phyloP scores from a whole-genome alignment of 2,113 vertebrate genomes.

The Gymnocephalus cernua region DNA sequence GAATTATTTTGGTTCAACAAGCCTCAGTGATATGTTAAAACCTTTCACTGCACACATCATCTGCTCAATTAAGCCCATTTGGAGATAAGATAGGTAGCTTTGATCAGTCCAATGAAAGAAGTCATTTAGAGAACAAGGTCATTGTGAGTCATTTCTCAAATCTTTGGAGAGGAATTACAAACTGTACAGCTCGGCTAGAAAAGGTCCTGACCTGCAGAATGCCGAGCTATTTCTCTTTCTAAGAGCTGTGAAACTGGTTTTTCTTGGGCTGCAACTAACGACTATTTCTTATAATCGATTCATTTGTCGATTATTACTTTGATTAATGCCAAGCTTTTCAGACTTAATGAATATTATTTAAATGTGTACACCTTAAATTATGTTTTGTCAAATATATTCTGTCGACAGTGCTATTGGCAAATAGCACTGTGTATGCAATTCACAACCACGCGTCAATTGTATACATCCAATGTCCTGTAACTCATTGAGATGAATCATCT shows the following conservation, averaged over 20 bases:
- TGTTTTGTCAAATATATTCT: not conserved
- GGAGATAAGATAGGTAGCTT: constrained; percentile 58
- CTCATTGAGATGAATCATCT: constrained; percentile 1
- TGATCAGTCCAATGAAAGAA: constrained; percentile 50
- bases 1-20: constrained; percentile 68
- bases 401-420: not conserved
- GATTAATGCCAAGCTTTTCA: too few relatives aligned
- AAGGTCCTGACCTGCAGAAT: constrained; percentile 11
- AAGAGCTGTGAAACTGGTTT: too few relatives aligned
- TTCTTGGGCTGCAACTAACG: too few relatives aligned
- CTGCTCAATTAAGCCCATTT: constrained; percentile 69
- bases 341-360: not conserved
- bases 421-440: not conserved
- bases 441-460: constrained; percentile 6
- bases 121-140: constrained; percentile 49
- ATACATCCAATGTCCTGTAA: constrained; percentile 3
- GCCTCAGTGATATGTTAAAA: constrained; percentile 60
- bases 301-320: too few relatives aligned
- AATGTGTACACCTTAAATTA: not conserved
- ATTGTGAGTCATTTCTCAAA: constrained; percentile 29
- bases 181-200: not conserved
- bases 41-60: constrained; percentile 64
- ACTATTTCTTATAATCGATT: too few relatives aligned
- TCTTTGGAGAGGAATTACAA: constrained; percentile 30
- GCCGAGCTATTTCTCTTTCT: not conserved